A percentile compares a stretch with the other conserved stretches of the same genome.
Conservation (phyloP, 1,140 invertebrate species). For the Ceratosolen solmsi region DNA sequence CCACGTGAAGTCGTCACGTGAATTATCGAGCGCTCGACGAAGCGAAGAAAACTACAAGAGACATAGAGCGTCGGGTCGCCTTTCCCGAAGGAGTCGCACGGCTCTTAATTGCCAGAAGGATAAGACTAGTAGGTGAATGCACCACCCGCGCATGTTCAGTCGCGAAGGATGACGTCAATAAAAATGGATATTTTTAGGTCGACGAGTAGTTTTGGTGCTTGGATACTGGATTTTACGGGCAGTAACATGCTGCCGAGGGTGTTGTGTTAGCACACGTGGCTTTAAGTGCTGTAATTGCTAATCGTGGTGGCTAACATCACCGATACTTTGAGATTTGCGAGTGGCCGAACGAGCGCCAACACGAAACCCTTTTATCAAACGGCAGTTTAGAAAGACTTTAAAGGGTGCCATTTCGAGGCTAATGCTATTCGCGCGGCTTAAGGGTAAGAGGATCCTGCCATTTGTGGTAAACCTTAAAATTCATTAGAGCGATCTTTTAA, state of each 20-base stretch:
- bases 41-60: background rate
- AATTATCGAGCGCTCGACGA: background rate
- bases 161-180: background rate
- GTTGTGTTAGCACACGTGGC: background rate
- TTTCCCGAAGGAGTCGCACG: background rate
- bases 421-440: background rate
- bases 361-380: background rate
- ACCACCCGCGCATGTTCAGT: background rate
- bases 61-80: background rate
- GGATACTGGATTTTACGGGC: background rate
- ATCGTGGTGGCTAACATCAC: background rate
- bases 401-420: background rate
- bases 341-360: background rate
- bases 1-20: conserved; percentile 8
- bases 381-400: background rate
- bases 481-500: background rate
- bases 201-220: background rate
- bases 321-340: background rate
- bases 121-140: background rate
- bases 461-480: background rate
- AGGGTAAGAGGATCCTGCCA: background rate
- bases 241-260: background rate
- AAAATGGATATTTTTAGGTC: background rate
- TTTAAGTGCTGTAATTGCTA: background rate
- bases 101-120: background rate